Conservation (phyloP, 2,113 vertebrate genomes). For the human (Homo sapiens) region DNA sequence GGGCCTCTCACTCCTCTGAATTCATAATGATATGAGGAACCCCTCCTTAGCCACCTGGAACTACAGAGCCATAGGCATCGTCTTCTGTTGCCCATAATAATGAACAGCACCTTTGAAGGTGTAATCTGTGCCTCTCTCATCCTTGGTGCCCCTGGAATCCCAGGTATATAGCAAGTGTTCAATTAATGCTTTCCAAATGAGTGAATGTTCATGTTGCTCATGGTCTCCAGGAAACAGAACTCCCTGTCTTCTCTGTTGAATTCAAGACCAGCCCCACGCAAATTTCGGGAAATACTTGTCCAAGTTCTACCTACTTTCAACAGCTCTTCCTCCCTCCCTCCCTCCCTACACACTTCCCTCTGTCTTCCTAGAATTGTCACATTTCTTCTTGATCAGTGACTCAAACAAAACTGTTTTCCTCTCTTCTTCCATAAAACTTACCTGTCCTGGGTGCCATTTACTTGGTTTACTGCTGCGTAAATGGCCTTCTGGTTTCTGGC, state of each 20-base stretch:
- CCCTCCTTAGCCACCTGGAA: not conserved
- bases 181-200: not conserved
- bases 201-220: no score
- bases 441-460: no score
- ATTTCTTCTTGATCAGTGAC: not conserved
- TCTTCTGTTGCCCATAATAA: not conserved
- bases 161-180: not conserved
- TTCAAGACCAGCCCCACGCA: not conserved
- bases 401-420: not conserved
- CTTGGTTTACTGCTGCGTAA: not conserved
- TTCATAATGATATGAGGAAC: not conserved
- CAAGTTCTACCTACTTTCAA: rapidly evolving
- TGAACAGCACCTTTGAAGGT: not conserved
- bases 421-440: not conserved
- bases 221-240: not conserved
- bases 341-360: not conserved
- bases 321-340: not conserved
- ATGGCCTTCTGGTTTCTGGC: not conserved
- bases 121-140: not conserved
- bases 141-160: not conserved
- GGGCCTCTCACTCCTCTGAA: not conserved
- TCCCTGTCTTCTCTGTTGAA: not conserved
- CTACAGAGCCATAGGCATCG: not conserved
- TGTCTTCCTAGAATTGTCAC: not conserved
- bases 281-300: not conserved